Evolutionary conservation across 2,113 vertebrate species (phyloP).

Genomic region (Solea senegalensis): DNA sequence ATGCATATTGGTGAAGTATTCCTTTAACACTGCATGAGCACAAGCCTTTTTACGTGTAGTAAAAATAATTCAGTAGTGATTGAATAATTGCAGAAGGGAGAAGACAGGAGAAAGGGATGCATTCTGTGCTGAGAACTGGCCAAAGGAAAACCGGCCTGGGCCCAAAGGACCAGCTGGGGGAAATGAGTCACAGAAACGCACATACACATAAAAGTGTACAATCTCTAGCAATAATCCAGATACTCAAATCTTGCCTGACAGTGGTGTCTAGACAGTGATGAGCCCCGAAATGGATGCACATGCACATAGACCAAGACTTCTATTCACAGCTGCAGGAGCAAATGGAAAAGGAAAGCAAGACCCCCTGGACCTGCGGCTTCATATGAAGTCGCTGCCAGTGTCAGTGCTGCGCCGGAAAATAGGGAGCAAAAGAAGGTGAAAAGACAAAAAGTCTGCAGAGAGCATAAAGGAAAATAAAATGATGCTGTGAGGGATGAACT

Average conservation of each 20-base stretch:
- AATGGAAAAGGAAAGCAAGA: constrained; percentile 5
- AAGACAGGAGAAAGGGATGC: constrained; percentile 27
- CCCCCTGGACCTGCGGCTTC: constrained; percentile 1
- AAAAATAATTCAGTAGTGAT: not conserved
- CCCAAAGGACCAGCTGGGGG: constrained; percentile 63
- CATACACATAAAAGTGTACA: not conserved
- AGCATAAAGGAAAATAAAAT: not conserved
- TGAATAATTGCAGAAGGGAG: constrained; percentile 12
- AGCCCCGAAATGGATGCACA: not conserved
- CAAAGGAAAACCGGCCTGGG: constrained; percentile 47
- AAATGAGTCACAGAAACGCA: constrained; percentile 50
- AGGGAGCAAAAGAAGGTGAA: constrained; percentile 11
- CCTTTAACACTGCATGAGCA: not conserved
- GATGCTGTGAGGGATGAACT: constrained; percentile 1
- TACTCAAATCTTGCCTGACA: constrained; percentile 5
- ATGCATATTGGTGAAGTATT: too few relatives aligned
- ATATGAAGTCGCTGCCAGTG: constrained; percentile 7
- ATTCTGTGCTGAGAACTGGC: constrained; percentile 45
- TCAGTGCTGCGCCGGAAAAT: not conserved
- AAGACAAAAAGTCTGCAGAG: not conserved
- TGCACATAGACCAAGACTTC: constrained; percentile 3
- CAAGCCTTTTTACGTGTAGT: not conserved
- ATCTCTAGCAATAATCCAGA: constrained; percentile 12
- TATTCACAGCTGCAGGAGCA: constrained; percentile 20
- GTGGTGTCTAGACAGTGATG: constrained; percentile 46